phyloP scores from a whole-genome alignment of 2,113 vertebrate genomes.

The Butorides virescens region DNA sequence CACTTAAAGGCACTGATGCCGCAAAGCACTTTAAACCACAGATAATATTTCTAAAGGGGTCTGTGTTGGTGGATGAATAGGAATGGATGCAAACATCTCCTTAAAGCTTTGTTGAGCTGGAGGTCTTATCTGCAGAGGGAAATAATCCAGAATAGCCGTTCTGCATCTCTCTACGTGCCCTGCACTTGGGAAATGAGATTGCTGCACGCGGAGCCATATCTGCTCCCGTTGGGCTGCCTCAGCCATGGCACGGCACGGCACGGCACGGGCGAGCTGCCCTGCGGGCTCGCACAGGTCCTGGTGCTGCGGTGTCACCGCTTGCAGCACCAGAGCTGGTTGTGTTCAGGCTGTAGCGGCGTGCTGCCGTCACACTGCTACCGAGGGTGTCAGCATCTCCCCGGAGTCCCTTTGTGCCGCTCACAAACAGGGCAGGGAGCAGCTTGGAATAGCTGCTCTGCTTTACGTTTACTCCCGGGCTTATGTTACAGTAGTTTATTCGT shows the following conservation, averaged over 20 bases:
- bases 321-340: neutral
- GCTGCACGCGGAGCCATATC: neutral
- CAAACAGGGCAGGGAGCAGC: neutral
- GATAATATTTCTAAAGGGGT: neutral
- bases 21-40: neutral
- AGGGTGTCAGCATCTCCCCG: neutral
- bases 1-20: neutral
- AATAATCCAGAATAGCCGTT: neutral
- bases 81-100: neutral
- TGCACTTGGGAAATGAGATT: neutral
- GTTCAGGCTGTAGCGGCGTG: neutral
- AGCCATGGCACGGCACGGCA: accelerated
- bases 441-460: neutral
- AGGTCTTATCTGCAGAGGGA: neutral
- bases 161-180: neutral
- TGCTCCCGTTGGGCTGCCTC: neutral
- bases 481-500: neutral
- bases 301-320: neutral
- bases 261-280: neutral
- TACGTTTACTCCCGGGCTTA: neutral
- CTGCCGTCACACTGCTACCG: neutral
- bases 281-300: accelerated
- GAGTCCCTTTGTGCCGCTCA: neutral
- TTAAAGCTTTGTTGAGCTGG: neutral
- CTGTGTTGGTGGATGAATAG: neutral